A percentile compares a stretch with the other conserved stretches of the same genome.
Evolutionary conservation across 1,140 invertebrate species (phyloP).

Genomic region (Saxidomus purpurata): DNA sequence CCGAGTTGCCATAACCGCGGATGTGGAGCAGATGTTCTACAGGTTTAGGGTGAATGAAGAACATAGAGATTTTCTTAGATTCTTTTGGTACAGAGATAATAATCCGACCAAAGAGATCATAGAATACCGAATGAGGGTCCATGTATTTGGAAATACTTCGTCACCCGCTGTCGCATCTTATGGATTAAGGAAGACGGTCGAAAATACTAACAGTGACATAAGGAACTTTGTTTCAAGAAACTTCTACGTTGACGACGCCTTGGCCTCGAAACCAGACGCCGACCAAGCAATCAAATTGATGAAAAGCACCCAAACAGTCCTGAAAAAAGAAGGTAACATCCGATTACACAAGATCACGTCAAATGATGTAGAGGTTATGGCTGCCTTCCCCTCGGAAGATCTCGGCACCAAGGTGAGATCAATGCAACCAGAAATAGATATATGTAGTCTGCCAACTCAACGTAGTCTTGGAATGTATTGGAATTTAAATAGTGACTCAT

Average conservation of each 20-base stretch:
- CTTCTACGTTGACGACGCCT: slow-evolving; percentile 71
- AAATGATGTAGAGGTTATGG: slow-evolving; percentile 52
- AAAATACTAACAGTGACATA: slow-evolving; percentile 25
- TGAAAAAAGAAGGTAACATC: slow-evolving; percentile 28
- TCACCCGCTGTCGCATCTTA: slow-evolving; percentile 69
- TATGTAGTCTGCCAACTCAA: not conserved
- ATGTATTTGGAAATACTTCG: slow-evolving; percentile 67
- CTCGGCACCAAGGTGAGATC: slow-evolving; percentile 41
- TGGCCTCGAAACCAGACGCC: not conserved
- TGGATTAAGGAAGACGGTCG: slow-evolving; percentile 50
- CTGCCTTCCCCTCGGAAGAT: slow-evolving; percentile 48
- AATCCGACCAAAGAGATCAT: slow-evolving; percentile 34
- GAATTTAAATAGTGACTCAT: not conserved
- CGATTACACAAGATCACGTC: slow-evolving; percentile 66
- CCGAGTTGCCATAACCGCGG: slow-evolving; percentile 56
- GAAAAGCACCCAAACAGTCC: slow-evolving; percentile 31
- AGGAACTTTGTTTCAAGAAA: slow-evolving; percentile 46
- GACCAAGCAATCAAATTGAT: slow-evolving; percentile 58
- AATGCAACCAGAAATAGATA: not conserved
- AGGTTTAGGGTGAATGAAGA: slow-evolving; percentile 58
- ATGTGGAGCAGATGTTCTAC: slow-evolving; percentile 69
- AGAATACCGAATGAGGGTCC: slow-evolving; percentile 72
- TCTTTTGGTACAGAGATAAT: slow-evolving; percentile 71
- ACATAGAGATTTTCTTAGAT: slow-evolving; percentile 67
- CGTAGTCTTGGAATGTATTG: not conserved